These are phyloP conservation scores for Epinephelus malabaricus DNA, from an alignment of 2,797 vertebrate species.

Conservation along the genomic window DNA sequence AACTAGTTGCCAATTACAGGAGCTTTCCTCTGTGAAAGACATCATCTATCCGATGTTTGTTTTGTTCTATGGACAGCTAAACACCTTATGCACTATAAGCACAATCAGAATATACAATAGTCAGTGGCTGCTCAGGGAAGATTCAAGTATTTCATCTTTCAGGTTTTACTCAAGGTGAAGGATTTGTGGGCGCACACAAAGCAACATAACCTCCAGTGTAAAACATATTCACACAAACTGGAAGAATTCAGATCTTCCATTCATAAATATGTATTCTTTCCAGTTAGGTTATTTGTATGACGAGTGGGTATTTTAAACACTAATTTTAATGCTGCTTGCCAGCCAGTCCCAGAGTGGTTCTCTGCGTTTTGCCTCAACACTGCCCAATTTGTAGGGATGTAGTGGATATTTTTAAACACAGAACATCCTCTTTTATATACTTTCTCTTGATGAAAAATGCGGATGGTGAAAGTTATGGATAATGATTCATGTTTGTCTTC, in stretches of 20 bases:
- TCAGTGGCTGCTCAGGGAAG: background rate
- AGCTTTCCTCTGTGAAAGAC: background rate
- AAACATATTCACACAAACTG: background rate
- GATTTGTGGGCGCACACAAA: background rate
- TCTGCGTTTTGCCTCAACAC: background rate
- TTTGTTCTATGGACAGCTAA: background rate
- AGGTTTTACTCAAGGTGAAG: background rate
- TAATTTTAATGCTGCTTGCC: background rate
- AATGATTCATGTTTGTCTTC: background rate
- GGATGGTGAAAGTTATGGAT: background rate
- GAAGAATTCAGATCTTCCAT: background rate
- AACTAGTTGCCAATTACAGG: background rate
- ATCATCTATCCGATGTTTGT: background rate
- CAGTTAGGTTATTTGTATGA: background rate
- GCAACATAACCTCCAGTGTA: background rate
- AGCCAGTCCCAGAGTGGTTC: background rate
- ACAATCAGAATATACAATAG: background rate
- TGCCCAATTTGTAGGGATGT: background rate
- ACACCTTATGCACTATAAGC: background rate
- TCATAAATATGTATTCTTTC: background rate
- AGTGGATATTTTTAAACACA: background rate
- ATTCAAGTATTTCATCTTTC: conserved; percentile 5
- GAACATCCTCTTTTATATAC: background rate
- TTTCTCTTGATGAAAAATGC: background rate
- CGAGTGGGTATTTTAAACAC: background rate